These are phyloP conservation scores for Apteryx owenii DNA, from an alignment of 2,113 vertebrate species.

Conservation along the genomic window DNA sequence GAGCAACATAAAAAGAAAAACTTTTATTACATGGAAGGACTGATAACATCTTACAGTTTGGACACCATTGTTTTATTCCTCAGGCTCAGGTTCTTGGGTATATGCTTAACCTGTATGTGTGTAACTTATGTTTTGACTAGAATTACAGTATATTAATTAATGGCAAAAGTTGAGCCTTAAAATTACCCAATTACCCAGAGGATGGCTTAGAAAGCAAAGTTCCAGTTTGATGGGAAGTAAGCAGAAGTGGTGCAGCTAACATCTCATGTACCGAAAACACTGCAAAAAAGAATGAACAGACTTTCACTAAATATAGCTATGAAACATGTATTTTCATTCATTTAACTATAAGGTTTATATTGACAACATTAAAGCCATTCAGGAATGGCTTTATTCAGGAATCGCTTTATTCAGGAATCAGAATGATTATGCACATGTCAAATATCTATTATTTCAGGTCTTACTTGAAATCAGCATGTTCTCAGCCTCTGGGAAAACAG, in stretches of 20 bases:
- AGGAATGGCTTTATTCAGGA: neutral
- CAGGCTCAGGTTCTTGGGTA: rapidly evolving
- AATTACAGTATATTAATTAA: neutral
- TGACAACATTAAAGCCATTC: neutral
- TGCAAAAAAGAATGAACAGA: neutral
- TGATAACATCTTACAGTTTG: neutral
- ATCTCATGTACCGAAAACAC: neutral
- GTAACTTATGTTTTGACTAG: neutral
- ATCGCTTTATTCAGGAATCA: neutral
- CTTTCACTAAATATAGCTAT: neutral
- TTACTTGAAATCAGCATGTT: neutral
- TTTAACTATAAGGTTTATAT: neutral
- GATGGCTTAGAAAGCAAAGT: neutral
- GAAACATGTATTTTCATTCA: neutral
- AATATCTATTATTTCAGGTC: neutral
- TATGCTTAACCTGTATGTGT: neutral
- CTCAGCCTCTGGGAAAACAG: neutral
- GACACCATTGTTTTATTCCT: neutral
- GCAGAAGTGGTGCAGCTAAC: neutral
- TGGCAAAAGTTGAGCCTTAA: neutral
- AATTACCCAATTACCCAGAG: neutral
- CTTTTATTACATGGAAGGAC: neutral
- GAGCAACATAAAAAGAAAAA: neutral
- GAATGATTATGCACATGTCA: neutral
- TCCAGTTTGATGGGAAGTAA: neutral